A percentile compares a stretch with the other conserved stretches of the same genome.
Evolutionary conservation across 2,113 vertebrate species (phyloP).

Genomic region (Ifrita kowaldi): DNA sequence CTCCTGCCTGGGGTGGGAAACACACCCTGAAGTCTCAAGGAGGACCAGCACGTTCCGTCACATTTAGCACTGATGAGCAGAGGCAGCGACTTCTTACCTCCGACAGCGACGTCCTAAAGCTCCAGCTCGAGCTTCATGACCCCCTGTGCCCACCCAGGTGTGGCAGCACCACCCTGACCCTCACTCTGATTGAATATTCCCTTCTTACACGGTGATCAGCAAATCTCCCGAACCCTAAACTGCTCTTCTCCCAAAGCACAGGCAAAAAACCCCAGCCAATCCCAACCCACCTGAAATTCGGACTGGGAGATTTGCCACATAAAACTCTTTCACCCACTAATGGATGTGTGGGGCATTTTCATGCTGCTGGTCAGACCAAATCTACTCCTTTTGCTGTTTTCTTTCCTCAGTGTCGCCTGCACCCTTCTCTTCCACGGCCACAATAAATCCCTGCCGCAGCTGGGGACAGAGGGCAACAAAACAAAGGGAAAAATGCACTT

Average conservation of each 20-base stretch:
- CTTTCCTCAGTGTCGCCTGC: not conserved
- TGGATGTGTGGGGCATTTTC: not conserved
- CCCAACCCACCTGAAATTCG: not conserved
- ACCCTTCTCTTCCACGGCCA: accelerated
- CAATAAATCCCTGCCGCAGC: not conserved
- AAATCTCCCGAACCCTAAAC: accelerated
- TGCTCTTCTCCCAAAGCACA: not conserved
- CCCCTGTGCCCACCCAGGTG: not conserved
- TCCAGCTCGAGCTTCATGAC: accelerated
- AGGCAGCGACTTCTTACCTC: not conserved
- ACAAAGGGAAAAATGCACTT: not conserved
- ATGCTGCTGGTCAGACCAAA: not conserved
- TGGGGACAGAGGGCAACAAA: not conserved
- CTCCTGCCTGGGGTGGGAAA: not conserved
- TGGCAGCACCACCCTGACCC: not conserved
- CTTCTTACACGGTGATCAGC: not conserved
- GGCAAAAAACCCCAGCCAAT: not conserved
- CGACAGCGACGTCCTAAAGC: not conserved
- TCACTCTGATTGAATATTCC: not conserved
- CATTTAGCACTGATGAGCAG: accelerated
- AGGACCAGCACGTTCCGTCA: not conserved
- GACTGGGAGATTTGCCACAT: not conserved
- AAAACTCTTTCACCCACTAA: not conserved
- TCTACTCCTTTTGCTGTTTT: not conserved
- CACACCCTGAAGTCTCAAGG: not conserved